phyloP scores from a whole-genome alignment of 2,888 invertebrate species.

The Kryphioiulus occultus region DNA sequence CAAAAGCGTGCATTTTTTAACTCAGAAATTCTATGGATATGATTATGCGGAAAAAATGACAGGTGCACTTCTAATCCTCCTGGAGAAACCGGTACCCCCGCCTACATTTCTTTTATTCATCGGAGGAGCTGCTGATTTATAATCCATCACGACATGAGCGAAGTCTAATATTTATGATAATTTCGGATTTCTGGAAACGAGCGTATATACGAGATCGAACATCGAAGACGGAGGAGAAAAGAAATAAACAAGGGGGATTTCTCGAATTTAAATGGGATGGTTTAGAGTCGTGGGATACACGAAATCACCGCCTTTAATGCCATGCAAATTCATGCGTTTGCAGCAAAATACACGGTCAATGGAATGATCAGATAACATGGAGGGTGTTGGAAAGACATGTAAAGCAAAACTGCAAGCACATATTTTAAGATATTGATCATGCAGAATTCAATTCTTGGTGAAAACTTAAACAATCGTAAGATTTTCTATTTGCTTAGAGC shows the following conservation, averaged over 20 bases:
- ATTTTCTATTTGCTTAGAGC: no score
- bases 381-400: no score
- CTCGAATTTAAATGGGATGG: neutral
- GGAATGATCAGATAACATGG: no score
- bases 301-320: neutral
- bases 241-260: neutral
- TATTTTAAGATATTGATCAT: no score
- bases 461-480: no score
- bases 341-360: neutral
- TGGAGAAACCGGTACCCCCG: neutral
- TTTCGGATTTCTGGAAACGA: neutral
- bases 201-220: neutral
- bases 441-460: no score
- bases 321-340: slow-evolving; percentile 8
- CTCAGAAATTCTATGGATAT: neutral
- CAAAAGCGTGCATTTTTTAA: neutral
- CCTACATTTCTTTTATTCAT: neutral
- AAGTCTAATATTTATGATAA: slow-evolving; percentile 29
- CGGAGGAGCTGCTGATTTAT: neutral
- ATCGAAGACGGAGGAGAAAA: neutral
- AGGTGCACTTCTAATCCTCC: neutral
- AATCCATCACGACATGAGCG: neutral
- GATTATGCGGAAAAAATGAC: neutral
- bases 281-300: neutral
- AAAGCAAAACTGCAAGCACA: no score